Conservation (phyloP, 2,797 vertebrate genomes). For the Melanotaenia boesemani region DNA sequence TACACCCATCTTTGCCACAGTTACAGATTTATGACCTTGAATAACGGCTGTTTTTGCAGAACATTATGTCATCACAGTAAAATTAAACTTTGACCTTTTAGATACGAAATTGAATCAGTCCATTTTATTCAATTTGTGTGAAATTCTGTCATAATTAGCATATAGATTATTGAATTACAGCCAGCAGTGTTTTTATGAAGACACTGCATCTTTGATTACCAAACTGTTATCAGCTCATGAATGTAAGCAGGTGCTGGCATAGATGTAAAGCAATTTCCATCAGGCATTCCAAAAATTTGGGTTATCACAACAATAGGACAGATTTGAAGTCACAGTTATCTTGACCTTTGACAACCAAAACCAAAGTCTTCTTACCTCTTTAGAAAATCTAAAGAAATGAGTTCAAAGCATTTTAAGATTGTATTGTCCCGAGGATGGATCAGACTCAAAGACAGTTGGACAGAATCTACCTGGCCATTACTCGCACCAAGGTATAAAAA, state of each 20-base stretch:
- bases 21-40: too few species aligned
- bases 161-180: background rate
- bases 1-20: too few species aligned
- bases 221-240: background rate
- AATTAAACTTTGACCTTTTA: too few species aligned
- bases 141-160: background rate
- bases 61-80: too few species aligned
- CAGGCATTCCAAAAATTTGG: background rate
- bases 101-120: too few species aligned
- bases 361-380: background rate
- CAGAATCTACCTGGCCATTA: background rate
- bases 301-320: background rate
- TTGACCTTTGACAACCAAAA: background rate
- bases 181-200: too few species aligned
- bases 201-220: background rate
- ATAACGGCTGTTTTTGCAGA: too few species aligned
- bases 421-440: background rate
- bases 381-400: background rate
- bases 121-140: background rate
- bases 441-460: background rate
- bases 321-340: background rate
- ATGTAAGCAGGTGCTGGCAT: background rate
- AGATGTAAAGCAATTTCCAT: background rate
- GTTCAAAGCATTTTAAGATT: background rate
- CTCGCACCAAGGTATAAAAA: background rate